Percentiles rank a stretch among this genome's conserved stretches.
Evolutionary conservation across 1,140 invertebrate genomes (phyloP).

Genomic region (Bombus consobrinus): DNA sequence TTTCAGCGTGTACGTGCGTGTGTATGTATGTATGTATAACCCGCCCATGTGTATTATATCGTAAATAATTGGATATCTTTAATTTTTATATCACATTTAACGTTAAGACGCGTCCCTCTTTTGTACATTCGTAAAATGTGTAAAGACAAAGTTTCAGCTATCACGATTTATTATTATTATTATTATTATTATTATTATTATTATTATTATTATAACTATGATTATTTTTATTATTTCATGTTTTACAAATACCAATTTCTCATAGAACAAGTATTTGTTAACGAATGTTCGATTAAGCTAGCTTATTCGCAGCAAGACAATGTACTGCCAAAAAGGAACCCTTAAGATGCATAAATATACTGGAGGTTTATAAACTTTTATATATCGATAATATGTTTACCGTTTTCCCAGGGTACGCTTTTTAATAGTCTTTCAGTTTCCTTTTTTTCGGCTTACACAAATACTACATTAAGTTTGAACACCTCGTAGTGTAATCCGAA

Average conservation of each 20-base stretch:
- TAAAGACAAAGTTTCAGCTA: conserved; percentile 71
- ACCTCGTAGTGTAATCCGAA: conserved; percentile 10
- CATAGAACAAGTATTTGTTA: conserved; percentile 58
- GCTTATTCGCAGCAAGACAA: conserved; percentile 53
- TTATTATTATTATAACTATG: conserved; percentile 48
- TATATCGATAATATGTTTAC: conserved; percentile 23
- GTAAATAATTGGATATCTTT: conserved; percentile 65
- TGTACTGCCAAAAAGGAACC: conserved; percentile 67
- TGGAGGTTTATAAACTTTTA: conserved; percentile 70
- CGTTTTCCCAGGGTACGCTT: background rate
- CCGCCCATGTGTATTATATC: conserved; percentile 68
- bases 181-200: conserved; percentile 44
- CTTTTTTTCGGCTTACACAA: background rate
- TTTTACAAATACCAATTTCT: conserved; percentile 30
- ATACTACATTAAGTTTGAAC: background rate
- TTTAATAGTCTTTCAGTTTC: background rate
- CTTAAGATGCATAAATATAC: conserved; percentile 66
- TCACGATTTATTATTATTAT: conserved; percentile 50
- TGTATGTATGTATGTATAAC: conserved; percentile 61
- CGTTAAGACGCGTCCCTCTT: conserved; percentile 62
- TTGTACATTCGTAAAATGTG: conserved; percentile 77
- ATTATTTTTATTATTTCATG: conserved; percentile 37
- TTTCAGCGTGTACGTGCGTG: conserved; percentile 44
- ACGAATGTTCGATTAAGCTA: conserved; percentile 51
- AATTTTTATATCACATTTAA: conserved; percentile 69